Base-by-base conservation (phyloP, 2,888 invertebrate species). In the Mechanitis messenoides region DNA sequence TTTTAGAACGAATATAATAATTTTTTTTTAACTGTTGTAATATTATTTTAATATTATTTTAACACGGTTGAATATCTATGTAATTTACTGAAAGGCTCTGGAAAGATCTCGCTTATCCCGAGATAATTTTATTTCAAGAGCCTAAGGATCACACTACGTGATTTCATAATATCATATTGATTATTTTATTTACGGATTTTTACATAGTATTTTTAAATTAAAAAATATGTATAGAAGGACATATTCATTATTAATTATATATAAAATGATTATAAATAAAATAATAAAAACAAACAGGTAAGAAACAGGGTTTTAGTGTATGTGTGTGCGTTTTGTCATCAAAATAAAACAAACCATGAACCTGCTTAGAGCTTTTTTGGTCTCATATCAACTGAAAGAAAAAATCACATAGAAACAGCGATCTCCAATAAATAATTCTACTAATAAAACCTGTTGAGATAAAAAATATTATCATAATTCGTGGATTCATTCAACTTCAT, bases 61-160 rank as follows among this genome's bases (percentile, higher is more conserved):
- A 63, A 9, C 76, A 75, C 68, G 65, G 85, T 85, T 83, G 57
- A 0, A 1, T 0, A 73, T 68, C 62, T 69, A 84, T 79, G 79
- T 12, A 47, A 7, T 55, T 45, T 53, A 46, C 55, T 55, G 20
- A 63, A 61, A 45, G 12, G 67, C 69, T 84, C 84, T 86, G 80
- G 87, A 87, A 84, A 74, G 78, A 85, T 85, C 86, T 79, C 75
- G 75, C 74, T 60, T 60, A 70, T 68, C 77, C 74, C 75, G 76
- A 72, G 73, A 72, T 67, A 65, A 61, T 73, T 65, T 68, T 72
- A 71, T 73, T 70, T 72, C 71, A 73, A 67, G 61, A 72, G 58
- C 67, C 68, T 66, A 59, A 46, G 9, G 61, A 65, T 56, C 75
- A 80, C 79, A 81, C 76, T 73, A 70, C 65, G 61, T 61, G 75